phyloP scores from a whole-genome alignment of 1,140 invertebrate species.

The Drosophila tristis region DNA sequence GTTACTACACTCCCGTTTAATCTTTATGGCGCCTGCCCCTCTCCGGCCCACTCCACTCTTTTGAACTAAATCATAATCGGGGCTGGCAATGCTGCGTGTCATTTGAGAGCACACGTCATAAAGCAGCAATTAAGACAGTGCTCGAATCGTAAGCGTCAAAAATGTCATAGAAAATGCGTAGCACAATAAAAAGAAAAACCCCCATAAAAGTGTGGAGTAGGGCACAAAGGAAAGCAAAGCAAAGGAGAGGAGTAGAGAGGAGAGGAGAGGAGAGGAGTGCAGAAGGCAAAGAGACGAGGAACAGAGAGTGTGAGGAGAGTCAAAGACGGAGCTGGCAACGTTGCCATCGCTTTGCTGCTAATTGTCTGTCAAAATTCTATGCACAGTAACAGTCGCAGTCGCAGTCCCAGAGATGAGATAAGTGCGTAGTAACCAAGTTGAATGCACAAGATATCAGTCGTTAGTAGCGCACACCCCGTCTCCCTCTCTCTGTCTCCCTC shows the following conservation, averaged over 20 bases:
- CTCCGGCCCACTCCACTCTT: conserved; percentile 16
- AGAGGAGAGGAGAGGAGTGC: neutral
- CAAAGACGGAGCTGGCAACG: conserved; percentile 61
- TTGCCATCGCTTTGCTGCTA: conserved; percentile 66
- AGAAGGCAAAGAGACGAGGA: neutral
- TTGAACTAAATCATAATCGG: conserved; percentile 79
- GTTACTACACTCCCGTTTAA: conserved; percentile 66
- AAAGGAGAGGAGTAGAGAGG: neutral
- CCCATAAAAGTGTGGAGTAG: conserved; percentile 62
- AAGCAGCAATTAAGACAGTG: conserved; percentile 82
- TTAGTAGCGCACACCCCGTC: neutral
- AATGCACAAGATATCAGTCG: conserved; percentile 61
- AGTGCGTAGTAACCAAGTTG: conserved; percentile 71
- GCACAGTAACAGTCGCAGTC: conserved; percentile 47
- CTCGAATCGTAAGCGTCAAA: conserved; percentile 80
- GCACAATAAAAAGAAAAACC: conserved; percentile 77
- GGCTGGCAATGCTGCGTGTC: conserved; percentile 70
- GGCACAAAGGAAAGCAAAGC: conserved; percentile 17
- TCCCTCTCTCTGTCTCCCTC: no score
- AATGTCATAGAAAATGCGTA: conserved; percentile 74
- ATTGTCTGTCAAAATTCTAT: conserved; percentile 80
- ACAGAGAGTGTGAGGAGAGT: neutral
- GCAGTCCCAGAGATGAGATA: conserved; percentile 60
- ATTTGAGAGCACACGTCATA: conserved; percentile 80
- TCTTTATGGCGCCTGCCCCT: conserved; percentile 68